Percentiles rank a stretch among this genome's conserved stretches.
Conservation (phyloP, 2,888 invertebrate species). For the Cordylochernes scorpioides region DNA sequence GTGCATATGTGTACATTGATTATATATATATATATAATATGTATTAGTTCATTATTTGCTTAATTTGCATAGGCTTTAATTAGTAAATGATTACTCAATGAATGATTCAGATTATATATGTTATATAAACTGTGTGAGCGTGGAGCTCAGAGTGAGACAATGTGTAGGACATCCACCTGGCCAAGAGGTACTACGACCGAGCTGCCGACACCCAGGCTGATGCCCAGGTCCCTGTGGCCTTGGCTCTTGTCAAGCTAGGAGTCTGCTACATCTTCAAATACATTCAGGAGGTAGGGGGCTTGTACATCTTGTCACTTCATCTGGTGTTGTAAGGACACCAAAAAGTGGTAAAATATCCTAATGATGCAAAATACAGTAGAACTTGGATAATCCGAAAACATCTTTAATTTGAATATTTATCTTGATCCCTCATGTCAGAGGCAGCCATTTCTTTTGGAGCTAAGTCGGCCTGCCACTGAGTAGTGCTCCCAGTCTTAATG, state of each 20-base stretch:
- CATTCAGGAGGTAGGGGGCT: conserved; percentile 36
- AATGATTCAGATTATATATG: background rate
- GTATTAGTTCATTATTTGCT: background rate
- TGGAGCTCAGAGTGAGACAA: conserved; percentile 1
- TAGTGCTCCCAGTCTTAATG: no score
- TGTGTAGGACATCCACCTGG: conserved; percentile 53
- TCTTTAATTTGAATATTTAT: no score
- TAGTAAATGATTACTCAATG: background rate
- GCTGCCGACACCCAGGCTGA: conserved; percentile 76
- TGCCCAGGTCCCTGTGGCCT: conserved; percentile 70
- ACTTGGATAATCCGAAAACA: no score
- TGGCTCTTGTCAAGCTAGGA: conserved; percentile 60
- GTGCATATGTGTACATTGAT: no score
- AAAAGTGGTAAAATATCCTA: no score
- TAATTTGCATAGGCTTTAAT: background rate
- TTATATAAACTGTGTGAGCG: background rate
- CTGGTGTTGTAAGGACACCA: no score
- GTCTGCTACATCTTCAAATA: conserved; percentile 43
- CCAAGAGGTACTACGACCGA: conserved; percentile 87
- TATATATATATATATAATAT: no score
- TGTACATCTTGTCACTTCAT: no score
- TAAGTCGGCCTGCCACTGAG: no score
- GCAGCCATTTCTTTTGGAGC: no score
- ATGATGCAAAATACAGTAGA: no score
- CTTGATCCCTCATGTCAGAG: no score